Evolutionary conservation across 1,140 invertebrate species (phyloP).

Genomic region (Notospermus geniculatus): DNA sequence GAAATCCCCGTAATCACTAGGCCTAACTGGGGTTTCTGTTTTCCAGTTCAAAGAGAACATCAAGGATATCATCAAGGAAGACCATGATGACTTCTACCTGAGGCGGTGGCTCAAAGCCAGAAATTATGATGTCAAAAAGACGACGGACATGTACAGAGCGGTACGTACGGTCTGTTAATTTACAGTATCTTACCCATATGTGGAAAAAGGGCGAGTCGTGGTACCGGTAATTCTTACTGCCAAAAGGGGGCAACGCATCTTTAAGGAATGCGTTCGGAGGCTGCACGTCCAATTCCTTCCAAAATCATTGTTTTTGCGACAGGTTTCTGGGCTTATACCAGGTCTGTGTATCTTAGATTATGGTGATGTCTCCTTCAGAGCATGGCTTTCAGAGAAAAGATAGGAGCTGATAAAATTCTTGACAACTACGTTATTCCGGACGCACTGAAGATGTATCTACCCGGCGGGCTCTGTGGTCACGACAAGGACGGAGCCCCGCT

Average conservation of each 20-base stretch:
- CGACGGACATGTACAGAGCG: constrained; percentile 79
- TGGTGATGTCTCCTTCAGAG: background rate
- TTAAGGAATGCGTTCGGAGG: background rate
- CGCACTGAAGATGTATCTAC: constrained; percentile 69
- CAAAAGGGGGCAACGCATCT: background rate
- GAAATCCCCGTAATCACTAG: background rate
- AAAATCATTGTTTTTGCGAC: no score
- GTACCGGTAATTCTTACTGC: background rate
- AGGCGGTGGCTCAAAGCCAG: constrained; percentile 61
- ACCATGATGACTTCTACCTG: constrained; percentile 8
- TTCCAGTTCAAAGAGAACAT: constrained; percentile 17
- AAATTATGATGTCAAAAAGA: constrained; percentile 72
- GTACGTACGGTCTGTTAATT: no score
- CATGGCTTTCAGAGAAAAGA: constrained; percentile 65
- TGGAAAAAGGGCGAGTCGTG: background rate
- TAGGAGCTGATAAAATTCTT: constrained; percentile 69
- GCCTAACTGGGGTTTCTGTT: background rate
- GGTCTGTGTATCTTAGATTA: background rate
- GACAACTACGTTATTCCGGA: constrained; percentile 69
- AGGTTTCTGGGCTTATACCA: no score
- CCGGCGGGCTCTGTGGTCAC: constrained; percentile 73
- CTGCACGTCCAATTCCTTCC: no score
- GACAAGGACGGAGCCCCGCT: constrained; percentile 81
- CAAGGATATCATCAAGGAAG: constrained; percentile 13
- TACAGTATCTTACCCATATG: no score